phyloP scores from a whole-genome alignment of 2,113 vertebrate genomes.

The Syngnathus typhle region DNA sequence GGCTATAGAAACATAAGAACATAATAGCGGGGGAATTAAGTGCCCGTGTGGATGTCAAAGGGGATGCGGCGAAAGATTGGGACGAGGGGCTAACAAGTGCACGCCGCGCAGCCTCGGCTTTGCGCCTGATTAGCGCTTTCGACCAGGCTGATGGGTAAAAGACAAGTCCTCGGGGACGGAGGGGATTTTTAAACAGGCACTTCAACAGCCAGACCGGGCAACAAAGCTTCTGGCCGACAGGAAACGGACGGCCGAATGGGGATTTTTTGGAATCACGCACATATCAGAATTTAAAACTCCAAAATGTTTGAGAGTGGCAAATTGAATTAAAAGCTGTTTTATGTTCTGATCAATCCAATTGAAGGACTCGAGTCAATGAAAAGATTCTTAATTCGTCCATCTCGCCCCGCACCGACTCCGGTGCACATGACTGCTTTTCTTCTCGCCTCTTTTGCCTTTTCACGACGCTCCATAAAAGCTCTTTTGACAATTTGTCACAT shows the following conservation, averaged over 20 bases:
- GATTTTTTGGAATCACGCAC: no score
- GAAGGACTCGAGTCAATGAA: conserved; percentile 6
- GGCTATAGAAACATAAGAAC: conserved; percentile 71
- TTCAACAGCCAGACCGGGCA: conserved; percentile 57
- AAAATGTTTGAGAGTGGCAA: neutral
- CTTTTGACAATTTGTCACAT: conserved; percentile 52
- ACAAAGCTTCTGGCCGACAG: conserved; percentile 13
- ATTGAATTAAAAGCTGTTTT: neutral
- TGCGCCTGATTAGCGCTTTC: conserved; percentile 64
- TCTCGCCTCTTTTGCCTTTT: conserved; percentile 15
- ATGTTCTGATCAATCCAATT: neutral
- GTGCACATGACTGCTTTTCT: neutral
- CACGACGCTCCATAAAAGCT: conserved; percentile 27
- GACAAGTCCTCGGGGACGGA: conserved; percentile 59
- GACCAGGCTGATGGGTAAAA: conserved; percentile 66
- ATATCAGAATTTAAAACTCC: neutral
- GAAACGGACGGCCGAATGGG: neutral
- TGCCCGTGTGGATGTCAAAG: conserved; percentile 65
- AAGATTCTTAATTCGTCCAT: neutral
- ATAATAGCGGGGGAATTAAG: conserved; percentile 71
- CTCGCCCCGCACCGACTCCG: neutral
- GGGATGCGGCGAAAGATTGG: conserved; percentile 53
- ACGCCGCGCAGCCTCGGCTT: conserved; percentile 47
- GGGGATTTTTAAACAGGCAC: conserved; percentile 55
- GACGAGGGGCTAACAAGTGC: conserved; percentile 61